phyloP scores from a whole-genome alignment of 2,113 vertebrate species.

The Albula glossodonta region DNA sequence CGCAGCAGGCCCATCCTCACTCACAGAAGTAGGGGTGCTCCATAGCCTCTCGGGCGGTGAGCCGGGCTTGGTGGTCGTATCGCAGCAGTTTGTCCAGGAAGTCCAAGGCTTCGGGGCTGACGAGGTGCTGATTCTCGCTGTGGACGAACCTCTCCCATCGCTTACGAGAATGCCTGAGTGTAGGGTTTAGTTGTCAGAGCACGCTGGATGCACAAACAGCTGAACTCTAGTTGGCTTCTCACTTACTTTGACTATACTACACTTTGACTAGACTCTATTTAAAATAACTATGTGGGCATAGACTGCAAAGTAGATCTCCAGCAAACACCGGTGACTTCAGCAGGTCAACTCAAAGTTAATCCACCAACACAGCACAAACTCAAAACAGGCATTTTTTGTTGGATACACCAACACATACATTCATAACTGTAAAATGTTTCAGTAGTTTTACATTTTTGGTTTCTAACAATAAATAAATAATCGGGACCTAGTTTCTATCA shows the following conservation, averaged over 20 bases:
- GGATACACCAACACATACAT: too few relatives aligned
- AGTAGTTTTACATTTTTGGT: too few relatives aligned
- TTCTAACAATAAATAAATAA: too few relatives aligned
- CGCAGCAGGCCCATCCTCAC: slow-evolving; percentile 3
- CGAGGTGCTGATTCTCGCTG: slow-evolving; percentile 79
- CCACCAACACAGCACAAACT: too few relatives aligned
- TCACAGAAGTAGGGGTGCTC: slow-evolving; percentile 77
- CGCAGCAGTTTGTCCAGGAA: slow-evolving; percentile 76
- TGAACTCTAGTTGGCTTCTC: neutral
- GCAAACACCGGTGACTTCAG: too few relatives aligned
- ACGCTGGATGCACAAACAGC: neutral
- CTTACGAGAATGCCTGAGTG: slow-evolving; percentile 72
- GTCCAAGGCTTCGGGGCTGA: slow-evolving; percentile 71
- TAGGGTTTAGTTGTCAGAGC: neutral
- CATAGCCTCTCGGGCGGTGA: slow-evolving; percentile 74
- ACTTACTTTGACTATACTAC: neutral
- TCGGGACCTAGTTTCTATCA: too few relatives aligned
- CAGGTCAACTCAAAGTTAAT: too few relatives aligned
- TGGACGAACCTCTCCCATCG: slow-evolving; percentile 78
- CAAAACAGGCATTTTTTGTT: too few relatives aligned
- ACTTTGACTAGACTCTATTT: too few relatives aligned
- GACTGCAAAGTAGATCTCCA: too few relatives aligned
- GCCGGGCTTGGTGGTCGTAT: slow-evolving; percentile 74
- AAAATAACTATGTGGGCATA: too few relatives aligned
- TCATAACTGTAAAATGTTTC: too few relatives aligned